A percentile compares a stretch with the other conserved stretches of the same genome.
These are phyloP conservation scores for Linepithema humile DNA, from an alignment of 1,140 invertebrate species.

Conservation along the genomic window DNA sequence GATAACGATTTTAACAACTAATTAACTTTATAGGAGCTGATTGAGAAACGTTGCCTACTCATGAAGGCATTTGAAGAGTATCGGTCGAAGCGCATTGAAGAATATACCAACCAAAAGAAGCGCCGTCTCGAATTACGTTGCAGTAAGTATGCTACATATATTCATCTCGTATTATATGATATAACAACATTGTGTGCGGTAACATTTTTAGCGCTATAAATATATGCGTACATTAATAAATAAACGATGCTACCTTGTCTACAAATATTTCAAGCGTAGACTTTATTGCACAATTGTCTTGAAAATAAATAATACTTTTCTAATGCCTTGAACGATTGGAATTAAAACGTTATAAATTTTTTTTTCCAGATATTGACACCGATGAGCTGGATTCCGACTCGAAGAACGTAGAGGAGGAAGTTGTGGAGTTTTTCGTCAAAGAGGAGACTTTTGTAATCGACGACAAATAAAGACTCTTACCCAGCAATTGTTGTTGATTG, in stretches of 20 bases:
- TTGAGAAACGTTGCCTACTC: slow-evolving; percentile 95
- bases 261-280: too few species aligned
- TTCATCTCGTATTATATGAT: too few species aligned
- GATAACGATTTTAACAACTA: neutral
- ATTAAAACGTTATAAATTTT: slow-evolving; percentile 17
- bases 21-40: slow-evolving; percentile 89
- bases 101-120: slow-evolving; percentile 91
- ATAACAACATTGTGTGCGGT: too few species aligned
- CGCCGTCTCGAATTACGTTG: slow-evolving; percentile 93
- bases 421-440: slow-evolving; percentile 98
- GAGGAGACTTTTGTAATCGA: slow-evolving; percentile 95
- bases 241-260: too few species aligned
- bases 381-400: slow-evolving; percentile 94
- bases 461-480: slow-evolving; percentile 78
- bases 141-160: slow-evolving; percentile 87
- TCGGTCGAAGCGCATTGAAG: slow-evolving; percentile 89
- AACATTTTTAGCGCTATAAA: too few species aligned
- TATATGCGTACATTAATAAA: too few species aligned
- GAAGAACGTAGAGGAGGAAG: slow-evolving; percentile 96
- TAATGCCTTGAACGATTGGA: neutral
- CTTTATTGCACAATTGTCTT: neutral
- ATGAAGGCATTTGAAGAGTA: slow-evolving; percentile 95
- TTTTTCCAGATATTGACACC: slow-evolving; percentile 93
- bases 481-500: slow-evolving; percentile 41
- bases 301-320: neutral